A percentile compares a stretch with the other conserved stretches of the same genome.
Conservation (phyloP, 2,888 invertebrate genomes). For the Graphium colonna region DNA sequence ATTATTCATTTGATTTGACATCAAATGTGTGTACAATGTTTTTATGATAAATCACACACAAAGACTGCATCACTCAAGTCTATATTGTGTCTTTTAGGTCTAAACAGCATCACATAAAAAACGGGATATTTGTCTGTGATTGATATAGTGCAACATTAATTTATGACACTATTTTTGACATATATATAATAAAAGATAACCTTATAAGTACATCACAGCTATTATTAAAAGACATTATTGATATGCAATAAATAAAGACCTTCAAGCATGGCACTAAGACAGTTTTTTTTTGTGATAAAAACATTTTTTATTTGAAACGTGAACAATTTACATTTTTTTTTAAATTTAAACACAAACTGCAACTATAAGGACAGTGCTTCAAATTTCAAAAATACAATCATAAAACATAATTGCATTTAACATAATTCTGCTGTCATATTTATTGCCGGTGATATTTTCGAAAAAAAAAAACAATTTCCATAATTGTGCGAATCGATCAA, state of each 20-base stretch:
- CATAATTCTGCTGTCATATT: not conserved
- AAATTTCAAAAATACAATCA: constrained; percentile 1
- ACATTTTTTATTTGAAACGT: not conserved
- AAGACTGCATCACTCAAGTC: too few relatives aligned
- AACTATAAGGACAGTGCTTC: not conserved
- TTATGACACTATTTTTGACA: too few relatives aligned
- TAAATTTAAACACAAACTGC: not conserved
- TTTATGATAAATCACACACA: too few relatives aligned
- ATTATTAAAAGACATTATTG: constrained; percentile 32
- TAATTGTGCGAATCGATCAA: constrained; percentile 49
- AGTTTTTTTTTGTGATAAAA: not conserved
- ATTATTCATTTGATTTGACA: too few relatives aligned
- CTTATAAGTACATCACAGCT: constrained; percentile 44
- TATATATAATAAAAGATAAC: constrained; percentile 27
- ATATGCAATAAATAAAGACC: constrained; percentile 10
- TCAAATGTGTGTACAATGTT: too few relatives aligned
- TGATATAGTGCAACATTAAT: too few relatives aligned
- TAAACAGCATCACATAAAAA: too few relatives aligned
- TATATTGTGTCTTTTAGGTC: too few relatives aligned
- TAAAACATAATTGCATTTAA: constrained; percentile 4
- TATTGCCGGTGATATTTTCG: too few relatives aligned
- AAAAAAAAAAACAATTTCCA: too few relatives aligned
- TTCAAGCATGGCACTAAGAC: constrained; percentile 4
- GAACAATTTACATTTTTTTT: too few relatives aligned
- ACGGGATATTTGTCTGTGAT: too few relatives aligned